phyloP scores from a whole-genome alignment of 2,797 vertebrate genomes.

The Crocodylus rhombifer region DNA sequence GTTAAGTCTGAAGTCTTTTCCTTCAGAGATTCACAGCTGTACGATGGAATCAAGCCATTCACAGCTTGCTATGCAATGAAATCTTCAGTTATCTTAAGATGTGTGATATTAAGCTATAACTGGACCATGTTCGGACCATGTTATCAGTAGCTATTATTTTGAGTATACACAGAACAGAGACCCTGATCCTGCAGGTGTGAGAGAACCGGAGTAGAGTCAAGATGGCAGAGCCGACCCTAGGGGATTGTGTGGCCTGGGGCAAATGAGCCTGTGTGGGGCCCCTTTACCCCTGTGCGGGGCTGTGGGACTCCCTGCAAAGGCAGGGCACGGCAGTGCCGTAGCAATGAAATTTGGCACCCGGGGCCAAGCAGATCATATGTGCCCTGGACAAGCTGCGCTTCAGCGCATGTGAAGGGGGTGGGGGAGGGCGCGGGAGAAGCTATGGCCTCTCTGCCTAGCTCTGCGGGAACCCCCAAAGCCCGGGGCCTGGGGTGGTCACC shows the following conservation, averaged over 20 bases:
- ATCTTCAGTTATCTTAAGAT: background rate
- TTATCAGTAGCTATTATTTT: background rate
- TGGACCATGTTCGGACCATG: background rate
- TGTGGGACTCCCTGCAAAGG: background rate
- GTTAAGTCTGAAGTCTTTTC: background rate
- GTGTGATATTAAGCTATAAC: background rate
- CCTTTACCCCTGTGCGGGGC: background rate
- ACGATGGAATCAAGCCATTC: no score
- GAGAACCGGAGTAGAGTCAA: background rate
- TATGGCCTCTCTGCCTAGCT: no score
- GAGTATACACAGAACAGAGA: background rate
- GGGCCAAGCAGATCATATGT: no score
- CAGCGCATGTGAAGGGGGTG: no score
- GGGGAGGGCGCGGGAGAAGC: no score
- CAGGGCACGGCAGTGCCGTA: fast-evolving
- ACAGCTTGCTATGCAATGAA: background rate
- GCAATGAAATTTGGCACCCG: no score
- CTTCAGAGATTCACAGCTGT: no score
- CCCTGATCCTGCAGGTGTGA: background rate
- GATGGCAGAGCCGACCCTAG: no score
- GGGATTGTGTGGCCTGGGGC: no score
- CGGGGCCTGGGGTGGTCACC: no score
- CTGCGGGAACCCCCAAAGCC: no score
- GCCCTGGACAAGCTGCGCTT: no score
- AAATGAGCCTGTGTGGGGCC: background rate